Evolutionary conservation across 2,113 vertebrate genomes (phyloP).

Genomic region (Odocoileus hemionus): DNA sequence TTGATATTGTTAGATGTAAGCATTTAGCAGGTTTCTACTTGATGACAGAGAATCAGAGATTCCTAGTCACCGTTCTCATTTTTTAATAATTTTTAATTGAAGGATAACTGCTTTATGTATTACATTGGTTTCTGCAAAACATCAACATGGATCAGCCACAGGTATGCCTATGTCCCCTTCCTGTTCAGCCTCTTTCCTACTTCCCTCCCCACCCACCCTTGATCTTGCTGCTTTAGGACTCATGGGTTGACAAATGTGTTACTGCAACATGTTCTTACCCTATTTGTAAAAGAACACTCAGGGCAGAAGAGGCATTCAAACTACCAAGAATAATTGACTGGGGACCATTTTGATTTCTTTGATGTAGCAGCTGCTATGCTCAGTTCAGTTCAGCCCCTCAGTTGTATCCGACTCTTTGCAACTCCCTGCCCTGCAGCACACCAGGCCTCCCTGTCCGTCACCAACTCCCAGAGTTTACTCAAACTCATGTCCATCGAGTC

Average conservation of each 20-base stretch:
- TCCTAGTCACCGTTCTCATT: background rate
- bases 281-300: background rate
- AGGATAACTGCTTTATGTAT: background rate
- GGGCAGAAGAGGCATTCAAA: background rate
- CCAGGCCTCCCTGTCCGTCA: background rate
- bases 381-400: background rate
- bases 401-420: fast-evolving
- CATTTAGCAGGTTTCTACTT: background rate
- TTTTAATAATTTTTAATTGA: background rate
- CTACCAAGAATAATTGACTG: background rate
- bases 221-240: background rate
- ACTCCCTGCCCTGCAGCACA: background rate
- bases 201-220: background rate
- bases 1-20: background rate
- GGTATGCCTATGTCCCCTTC: background rate
- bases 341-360: background rate
- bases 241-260: background rate
- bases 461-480: background rate
- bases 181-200: background rate
- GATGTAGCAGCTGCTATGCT: background rate
- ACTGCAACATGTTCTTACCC: background rate
- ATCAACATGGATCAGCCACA: background rate
- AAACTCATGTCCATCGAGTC: background rate
- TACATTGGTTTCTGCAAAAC: fast-evolving
- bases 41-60: background rate